Evolutionary conservation across 2,797 vertebrate genomes (phyloP), one percentile per base, ranked within the genome.

Genomic region (Molossus molossus): DNA sequence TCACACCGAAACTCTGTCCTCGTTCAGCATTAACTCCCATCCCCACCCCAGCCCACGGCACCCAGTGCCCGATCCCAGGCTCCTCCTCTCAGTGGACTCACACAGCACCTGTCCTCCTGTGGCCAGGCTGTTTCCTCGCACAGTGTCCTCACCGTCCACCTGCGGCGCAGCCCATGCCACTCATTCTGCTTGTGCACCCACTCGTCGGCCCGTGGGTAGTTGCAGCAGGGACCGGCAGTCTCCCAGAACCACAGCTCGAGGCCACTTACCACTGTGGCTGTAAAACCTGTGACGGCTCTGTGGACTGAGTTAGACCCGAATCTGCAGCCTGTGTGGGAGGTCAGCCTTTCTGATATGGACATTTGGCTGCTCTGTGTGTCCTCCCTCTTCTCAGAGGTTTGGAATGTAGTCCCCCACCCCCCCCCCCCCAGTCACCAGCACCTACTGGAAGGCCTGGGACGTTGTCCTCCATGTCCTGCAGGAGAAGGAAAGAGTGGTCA

Each of bases 41-140:
- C 15, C 12, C 0, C 4, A 10, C 2, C 29, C 27, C 58, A 3
- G 9, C 9, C 33, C 23, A 0, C 14, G 5, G 27, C 37, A 18
- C 45, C 21, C 62, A 69, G 53, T 2, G 2, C 21, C 83, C 9
- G 12, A 12, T 23, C 29, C 58, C 18, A 1, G n/a, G 20, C 2
- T 7, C 45, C 53, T 70, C 18, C 0, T 11, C 0, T 6, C 6
- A 17, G 20, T 17, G 60, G 18, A 27, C 15, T 17, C 6, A 3
- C 3, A 14, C 14, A 12, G 40, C 0, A 33, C 0, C 37, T 10
- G 33, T 21, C 60, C 48, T 72, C 25, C 53, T 20, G 70, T 3
- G 82, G 48, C 27, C 9, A n/a, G 90, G 7, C 55, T 14, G 4
- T 76, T 33, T 70, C 67, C 72, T 23, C 10, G 64, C 7, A 0